Conservation (phyloP, 1,140 invertebrate species). For the Chlorops oryzae region DNA sequence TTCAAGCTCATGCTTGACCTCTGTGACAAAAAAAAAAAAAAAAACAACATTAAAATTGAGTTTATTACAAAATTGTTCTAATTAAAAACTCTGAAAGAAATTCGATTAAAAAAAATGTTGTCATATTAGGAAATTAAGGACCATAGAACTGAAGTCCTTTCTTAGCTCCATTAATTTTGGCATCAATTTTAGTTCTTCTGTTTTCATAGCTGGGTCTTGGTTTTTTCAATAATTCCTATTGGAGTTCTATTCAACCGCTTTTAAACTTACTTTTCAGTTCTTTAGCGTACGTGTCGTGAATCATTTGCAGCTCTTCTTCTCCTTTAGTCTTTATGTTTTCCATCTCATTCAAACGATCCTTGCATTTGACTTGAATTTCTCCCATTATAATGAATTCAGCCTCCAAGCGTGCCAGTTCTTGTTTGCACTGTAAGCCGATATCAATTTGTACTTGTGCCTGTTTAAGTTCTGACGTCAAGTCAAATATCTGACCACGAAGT, state of each 20-base stretch:
- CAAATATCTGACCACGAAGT: constrained; percentile 39
- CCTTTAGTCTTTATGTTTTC: constrained; percentile 36
- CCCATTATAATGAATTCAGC: constrained; percentile 44
- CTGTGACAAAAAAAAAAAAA: constrained; percentile 24
- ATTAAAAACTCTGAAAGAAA: no score
- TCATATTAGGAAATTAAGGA: no score
- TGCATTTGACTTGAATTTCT: constrained; percentile 51
- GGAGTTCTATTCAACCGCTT: no score
- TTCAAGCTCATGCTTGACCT: constrained; percentile 43
- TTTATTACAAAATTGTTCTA: not conserved
- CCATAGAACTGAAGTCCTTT: no score
- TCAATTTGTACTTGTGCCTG: constrained; percentile 39
- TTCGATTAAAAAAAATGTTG: no score
- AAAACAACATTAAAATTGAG: not conserved
- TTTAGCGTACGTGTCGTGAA: constrained; percentile 48
- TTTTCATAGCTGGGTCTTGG: no score
- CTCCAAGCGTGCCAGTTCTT: constrained; percentile 39
- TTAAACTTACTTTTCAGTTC: constrained; percentile 47
- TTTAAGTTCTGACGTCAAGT: constrained; percentile 41
- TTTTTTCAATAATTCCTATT: no score
- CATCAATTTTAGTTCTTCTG: no score
- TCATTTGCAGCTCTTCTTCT: constrained; percentile 46
- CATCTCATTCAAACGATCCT: constrained; percentile 49
- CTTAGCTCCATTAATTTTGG: no score
- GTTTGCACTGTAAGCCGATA: constrained; percentile 37